phyloP scores from a whole-genome alignment of 2,888 invertebrate genomes.

The Onchidella celtica region DNA sequence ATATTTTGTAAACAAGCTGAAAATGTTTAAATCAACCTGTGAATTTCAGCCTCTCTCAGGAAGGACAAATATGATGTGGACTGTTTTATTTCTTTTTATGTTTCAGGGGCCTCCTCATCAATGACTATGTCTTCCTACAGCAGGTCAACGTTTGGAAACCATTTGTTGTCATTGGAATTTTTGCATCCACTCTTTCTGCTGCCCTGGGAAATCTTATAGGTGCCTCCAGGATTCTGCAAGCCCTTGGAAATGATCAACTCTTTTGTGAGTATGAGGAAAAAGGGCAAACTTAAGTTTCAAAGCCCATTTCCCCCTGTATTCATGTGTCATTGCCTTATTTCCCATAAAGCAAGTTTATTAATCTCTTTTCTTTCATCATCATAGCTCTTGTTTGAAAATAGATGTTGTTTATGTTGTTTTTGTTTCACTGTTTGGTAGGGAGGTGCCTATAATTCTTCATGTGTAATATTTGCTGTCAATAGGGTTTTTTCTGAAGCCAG shows the following conservation, averaged over 20 bases:
- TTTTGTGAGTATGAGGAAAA: constrained; percentile 88
- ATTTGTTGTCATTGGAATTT: constrained; percentile 82
- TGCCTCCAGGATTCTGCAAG: constrained; percentile 96
- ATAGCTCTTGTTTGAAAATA: background rate
- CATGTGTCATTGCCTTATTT: no score
- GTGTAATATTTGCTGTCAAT: no score
- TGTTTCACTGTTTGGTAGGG: background rate
- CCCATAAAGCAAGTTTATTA: no score
- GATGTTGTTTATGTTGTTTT: background rate
- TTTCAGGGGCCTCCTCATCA: constrained; percentile 84
- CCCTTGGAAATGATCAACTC: constrained; percentile 96
- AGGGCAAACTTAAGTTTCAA: no score
- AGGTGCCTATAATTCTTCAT: no score
- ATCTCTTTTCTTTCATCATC: background rate
- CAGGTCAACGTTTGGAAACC: constrained; percentile 82
- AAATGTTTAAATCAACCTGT: no score
- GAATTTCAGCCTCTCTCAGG: no score
- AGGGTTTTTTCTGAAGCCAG: constrained; percentile 88
- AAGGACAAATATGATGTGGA: no score
- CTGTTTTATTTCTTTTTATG: background rate
- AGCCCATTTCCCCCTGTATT: no score
- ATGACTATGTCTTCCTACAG: constrained; percentile 95
- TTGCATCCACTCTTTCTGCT: constrained; percentile 96
- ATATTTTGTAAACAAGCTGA: no score
- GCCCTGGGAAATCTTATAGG: constrained; percentile 98